Evolutionary conservation across 2,113 vertebrate genomes (phyloP).

Genomic region (Gnathonemus echidnorhynchus): DNA sequence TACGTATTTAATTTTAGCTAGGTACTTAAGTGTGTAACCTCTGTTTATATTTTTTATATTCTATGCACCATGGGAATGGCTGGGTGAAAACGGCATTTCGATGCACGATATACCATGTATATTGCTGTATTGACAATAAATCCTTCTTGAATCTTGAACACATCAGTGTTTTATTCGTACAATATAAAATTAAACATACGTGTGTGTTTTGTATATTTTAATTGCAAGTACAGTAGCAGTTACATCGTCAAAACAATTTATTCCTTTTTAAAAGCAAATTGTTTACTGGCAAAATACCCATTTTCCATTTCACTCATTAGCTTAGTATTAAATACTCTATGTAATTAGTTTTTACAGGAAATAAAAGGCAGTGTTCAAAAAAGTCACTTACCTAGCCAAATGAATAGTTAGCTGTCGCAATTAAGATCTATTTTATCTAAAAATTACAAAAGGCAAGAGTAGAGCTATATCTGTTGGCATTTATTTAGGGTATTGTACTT

Average conservation of each 20-base stretch:
- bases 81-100: too few relatives aligned
- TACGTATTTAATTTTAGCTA: too few relatives aligned
- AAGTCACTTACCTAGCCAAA: neutral
- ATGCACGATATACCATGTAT: too few relatives aligned
- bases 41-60: too few relatives aligned
- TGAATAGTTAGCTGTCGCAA: neutral
- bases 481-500: neutral
- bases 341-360: slow-evolving; percentile 1
- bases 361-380: neutral
- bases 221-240: neutral
- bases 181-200: neutral
- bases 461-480: too few relatives aligned
- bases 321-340: neutral
- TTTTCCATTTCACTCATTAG: slow-evolving; percentile 7
- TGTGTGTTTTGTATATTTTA: neutral
- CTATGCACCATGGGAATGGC: too few relatives aligned
- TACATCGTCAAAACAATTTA: neutral
- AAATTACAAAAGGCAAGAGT: neutral
- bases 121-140: too few relatives aligned
- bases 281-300: neutral
- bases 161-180: neutral
- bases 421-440: neutral
- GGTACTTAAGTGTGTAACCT: too few relatives aligned
- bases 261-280: neutral
- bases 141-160: neutral